Conservation (phyloP, 2,888 invertebrate species). For the Peribatodes rhomboidaria region DNA sequence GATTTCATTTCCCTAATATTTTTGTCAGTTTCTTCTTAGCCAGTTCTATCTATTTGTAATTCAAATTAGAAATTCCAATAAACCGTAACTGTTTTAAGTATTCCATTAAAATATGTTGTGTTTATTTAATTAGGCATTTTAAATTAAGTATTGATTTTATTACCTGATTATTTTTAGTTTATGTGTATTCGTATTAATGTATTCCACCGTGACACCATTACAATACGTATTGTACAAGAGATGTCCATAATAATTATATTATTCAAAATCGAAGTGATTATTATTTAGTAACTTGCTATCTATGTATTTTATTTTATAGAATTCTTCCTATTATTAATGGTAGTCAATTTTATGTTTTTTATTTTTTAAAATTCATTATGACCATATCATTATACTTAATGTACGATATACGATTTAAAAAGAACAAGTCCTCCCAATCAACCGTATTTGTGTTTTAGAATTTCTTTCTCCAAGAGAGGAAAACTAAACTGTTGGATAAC, state of each 20-base stretch:
- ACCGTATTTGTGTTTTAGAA: too few species aligned
- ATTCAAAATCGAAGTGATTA: not conserved
- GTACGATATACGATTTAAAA: too few species aligned
- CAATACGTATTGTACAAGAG: slow-evolving; percentile 4
- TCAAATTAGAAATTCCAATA: slow-evolving; percentile 52
- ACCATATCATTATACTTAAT: too few species aligned
- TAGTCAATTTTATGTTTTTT: too few species aligned
- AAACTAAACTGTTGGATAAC: too few species aligned
- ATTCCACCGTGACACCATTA: slow-evolving; percentile 22
- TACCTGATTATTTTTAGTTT: slow-evolving; percentile 30
- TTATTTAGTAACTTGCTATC: not conserved
- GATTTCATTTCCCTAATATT: slow-evolving; percentile 35
- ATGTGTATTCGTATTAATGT: slow-evolving; percentile 12
- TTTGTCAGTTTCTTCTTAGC: slow-evolving; percentile 34
- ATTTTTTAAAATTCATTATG: too few species aligned
- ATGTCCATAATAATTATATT: not conserved
- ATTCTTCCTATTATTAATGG: too few species aligned
- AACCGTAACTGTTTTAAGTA: slow-evolving; percentile 43
- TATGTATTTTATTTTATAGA: too few species aligned
- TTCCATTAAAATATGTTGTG: slow-evolving; percentile 45
- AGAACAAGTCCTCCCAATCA: too few species aligned
- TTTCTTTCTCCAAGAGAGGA: too few species aligned
- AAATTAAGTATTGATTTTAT: slow-evolving; percentile 37
- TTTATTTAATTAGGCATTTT: slow-evolving; percentile 51
- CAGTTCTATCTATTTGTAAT: slow-evolving; percentile 51